phyloP scores from a whole-genome alignment of 2,113 vertebrate genomes.

The Eupsittula cactorum region DNA sequence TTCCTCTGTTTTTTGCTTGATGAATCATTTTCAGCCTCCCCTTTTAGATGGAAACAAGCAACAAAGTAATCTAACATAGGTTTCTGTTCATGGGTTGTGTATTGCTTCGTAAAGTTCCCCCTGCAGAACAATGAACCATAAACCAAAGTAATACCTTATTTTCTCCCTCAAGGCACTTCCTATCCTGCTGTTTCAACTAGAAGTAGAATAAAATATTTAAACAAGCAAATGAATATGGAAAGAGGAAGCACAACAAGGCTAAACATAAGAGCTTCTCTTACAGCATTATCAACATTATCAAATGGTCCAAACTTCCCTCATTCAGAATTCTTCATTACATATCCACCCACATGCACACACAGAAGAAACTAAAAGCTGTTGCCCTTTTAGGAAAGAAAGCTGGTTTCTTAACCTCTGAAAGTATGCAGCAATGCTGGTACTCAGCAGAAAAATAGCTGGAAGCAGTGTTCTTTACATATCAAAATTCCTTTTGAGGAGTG shows the following conservation, averaged over 20 bases:
- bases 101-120: neutral
- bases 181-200: neutral
- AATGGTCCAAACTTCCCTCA: neutral
- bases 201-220: constrained; percentile 47
- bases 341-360: neutral
- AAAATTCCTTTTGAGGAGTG: neutral
- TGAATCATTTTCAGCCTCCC: neutral
- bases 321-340: neutral
- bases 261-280: neutral
- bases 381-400: neutral
- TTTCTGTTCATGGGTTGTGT: neutral
- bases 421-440: neutral
- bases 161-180: constrained; percentile 20
- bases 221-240: neutral
- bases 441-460: neutral
- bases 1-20: neutral
- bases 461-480: neutral
- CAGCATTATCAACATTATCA: neutral
- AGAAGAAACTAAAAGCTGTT: neutral
- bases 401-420: neutral
- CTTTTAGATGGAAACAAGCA: neutral
- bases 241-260: neutral
- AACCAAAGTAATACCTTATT: constrained; percentile 29
- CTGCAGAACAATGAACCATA: constrained; percentile 25
- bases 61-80: neutral